These are phyloP conservation scores for Oophaga sylvatica DNA, from an alignment of 2,797 vertebrate species.

Conservation along the genomic window DNA sequence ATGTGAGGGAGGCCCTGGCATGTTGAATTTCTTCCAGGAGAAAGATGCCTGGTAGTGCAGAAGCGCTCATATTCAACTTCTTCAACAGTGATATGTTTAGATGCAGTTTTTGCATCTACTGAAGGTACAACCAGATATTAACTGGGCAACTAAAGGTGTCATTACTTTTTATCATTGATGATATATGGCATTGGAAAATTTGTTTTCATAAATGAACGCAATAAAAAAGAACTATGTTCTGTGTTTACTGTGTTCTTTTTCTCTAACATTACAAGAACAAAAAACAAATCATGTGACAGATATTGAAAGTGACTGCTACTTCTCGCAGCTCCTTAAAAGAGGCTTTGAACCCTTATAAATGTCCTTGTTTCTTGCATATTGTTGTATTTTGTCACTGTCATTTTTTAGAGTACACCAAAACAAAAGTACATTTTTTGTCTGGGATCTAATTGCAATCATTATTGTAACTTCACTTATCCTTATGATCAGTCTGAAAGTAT, in stretches of 20 bases:
- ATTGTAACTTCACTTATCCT: not conserved
- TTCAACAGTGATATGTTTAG: not conserved
- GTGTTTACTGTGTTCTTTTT: not conserved
- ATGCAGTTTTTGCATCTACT: not conserved
- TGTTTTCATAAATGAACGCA: not conserved
- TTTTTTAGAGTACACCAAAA: not conserved
- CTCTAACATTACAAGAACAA: not conserved
- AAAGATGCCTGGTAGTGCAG: no score
- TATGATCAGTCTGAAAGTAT: not conserved
- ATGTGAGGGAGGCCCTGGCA: no score
- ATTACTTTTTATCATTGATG: no score
- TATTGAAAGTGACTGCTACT: not conserved
- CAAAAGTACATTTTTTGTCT: not conserved
- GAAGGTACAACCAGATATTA: not conserved
- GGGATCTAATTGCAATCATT: slow-evolving; percentile 13
- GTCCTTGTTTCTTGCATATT: not conserved
- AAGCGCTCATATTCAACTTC: no score
- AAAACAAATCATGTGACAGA: not conserved
- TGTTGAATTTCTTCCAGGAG: no score
- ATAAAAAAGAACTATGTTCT: not conserved
- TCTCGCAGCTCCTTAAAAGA: not conserved
- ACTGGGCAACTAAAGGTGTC: not conserved
- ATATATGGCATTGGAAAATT: not conserved
- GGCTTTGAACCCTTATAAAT: not conserved
- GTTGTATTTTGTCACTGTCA: not conserved